Evolutionary conservation across 2,888 invertebrate genomes (phyloP), one percentile per base, ranked within the genome.

Genomic region (Cremastobaeus sp.): DNA sequence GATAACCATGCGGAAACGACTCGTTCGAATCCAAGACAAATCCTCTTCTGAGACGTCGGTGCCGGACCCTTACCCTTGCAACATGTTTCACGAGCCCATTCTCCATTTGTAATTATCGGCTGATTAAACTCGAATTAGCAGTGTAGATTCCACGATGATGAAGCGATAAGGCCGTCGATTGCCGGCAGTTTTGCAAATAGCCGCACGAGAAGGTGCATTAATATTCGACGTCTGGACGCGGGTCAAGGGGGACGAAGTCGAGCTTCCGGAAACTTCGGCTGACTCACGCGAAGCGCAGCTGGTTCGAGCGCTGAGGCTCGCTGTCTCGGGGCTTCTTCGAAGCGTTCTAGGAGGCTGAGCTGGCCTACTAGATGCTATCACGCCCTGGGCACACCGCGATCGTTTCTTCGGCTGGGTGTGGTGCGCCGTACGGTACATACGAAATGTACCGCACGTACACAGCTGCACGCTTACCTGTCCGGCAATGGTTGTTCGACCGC

Each of bases 291-390:
- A 72, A 28, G 57, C 65, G 59, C 72, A 65, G 65, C 72, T 65
- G 72, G 65, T 20, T 28, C 37, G 57, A 39, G 65, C 65, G 35
- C 54, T n/a, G n/a, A n/a, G n/a, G n/a, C n/a, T 47, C 47, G 47
- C 52, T 34, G 45, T 37, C 32, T 9, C 28, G 18, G 59, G 11
- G 30, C 3, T 28, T 25, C 21, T 32, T 5, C 57, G 32, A 18
- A 28, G 25, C 60, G 60, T 62, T 68, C 68, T 73, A 62, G 73
- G 73, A 73, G 72, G 72, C 66, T 74, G 66, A 74, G 59, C 74
- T 75, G 73, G 74, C 75, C 66, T 70, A 65, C 70, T 75, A 66
- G 77, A 77, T 75, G 70, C 43, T 73, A 77, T 77, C 77, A 59
- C 65, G 75, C 73, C 68, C 64, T 18, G 52, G 66, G 74, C 74